Evolutionary conservation across 2,113 vertebrate species (phyloP).

Genomic region (Tretioscincus oriximinensis): DNA sequence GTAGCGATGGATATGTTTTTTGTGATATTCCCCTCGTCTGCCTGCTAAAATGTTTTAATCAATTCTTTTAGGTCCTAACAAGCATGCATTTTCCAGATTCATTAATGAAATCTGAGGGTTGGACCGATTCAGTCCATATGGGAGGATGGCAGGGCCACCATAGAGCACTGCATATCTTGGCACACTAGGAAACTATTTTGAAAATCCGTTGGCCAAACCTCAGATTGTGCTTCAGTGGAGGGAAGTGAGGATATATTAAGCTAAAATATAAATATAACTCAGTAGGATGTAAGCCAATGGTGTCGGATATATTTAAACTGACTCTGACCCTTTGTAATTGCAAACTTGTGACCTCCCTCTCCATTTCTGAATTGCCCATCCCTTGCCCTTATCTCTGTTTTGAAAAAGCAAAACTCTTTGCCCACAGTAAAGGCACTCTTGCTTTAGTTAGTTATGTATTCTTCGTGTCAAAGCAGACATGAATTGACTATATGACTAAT

Average conservation of each 20-base stretch:
- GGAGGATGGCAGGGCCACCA: constrained; percentile 38
- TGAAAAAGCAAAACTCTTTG: constrained; percentile 29
- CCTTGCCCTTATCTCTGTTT: constrained; percentile 23
- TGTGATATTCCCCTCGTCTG: constrained; percentile 48
- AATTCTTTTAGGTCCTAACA: constrained; percentile 21
- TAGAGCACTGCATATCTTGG: constrained; percentile 50
- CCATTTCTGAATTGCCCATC: constrained; percentile 59
- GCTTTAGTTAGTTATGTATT: not conserved
- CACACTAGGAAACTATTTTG: constrained; percentile 61
- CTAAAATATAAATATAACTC: constrained; percentile 65
- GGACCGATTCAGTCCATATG: constrained; percentile 23
- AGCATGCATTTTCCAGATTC: not conserved
- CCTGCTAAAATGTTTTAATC: constrained; percentile 27
- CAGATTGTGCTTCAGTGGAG: constrained; percentile 51
- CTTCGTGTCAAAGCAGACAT: not conserved
- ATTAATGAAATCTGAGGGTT: not conserved
- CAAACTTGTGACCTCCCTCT: constrained; percentile 31
- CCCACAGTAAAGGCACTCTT: not conserved
- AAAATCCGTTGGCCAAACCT: constrained; percentile 52
- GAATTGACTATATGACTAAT: not conserved
- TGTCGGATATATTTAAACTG: constrained; percentile 39
- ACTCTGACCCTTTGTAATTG: constrained; percentile 7
- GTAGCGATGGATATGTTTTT: constrained; percentile 24
- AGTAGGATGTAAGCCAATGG: constrained; percentile 41
- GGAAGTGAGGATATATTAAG: constrained; percentile 60